Evolutionary conservation across 1,140 invertebrate species (phyloP), one percentile per base, ranked within the genome.

Genomic region (Orius laevigatus): DNA sequence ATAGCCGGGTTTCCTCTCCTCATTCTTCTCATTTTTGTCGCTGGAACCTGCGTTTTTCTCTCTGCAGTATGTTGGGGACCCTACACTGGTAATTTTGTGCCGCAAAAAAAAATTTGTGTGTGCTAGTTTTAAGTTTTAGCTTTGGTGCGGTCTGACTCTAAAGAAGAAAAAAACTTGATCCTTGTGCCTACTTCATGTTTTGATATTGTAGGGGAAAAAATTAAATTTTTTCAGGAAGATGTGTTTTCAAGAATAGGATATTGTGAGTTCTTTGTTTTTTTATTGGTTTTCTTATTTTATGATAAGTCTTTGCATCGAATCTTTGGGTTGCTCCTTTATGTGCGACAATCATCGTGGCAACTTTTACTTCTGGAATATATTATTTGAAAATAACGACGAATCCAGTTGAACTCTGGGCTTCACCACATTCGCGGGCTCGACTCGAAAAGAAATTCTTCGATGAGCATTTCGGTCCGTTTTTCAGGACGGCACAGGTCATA

Each of bases 381-480:
- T 75, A 70, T 53, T 64, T 81, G 50, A 57, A 75, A 44, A 72
- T 90, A 0, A 94, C 85, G 3, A 96, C 90, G 0, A 81, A 98
- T 71, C 95, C 95, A 0, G 92, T 98, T 0, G 79, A 98, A 64
- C 67, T 99, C 19, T 99, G 96, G 96, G 92, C 93, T 0, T 78
- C 92, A 0, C 82, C 91, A 0, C 66, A 69, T 31, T 93, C 87
- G 1, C 70, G 79, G 32, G 88, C 91, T 1, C 71, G 94, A 5
- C 57, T 79, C 5, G 90, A 98, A 66, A 77, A 81, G 49, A 73
- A 87, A 50, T 97, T 81, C 66, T 99, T 89, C 63, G 91, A 98
- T 63, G 73, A 74, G 1, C 80, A 91, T 56, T 95, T 96, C 64
- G 75, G 89, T 52, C 95, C 95, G 0, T 98, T 98, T 64, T 98